These are phyloP conservation scores for Hylia prasina DNA, from an alignment of 2,113 vertebrate species.

Conservation along the genomic window DNA sequence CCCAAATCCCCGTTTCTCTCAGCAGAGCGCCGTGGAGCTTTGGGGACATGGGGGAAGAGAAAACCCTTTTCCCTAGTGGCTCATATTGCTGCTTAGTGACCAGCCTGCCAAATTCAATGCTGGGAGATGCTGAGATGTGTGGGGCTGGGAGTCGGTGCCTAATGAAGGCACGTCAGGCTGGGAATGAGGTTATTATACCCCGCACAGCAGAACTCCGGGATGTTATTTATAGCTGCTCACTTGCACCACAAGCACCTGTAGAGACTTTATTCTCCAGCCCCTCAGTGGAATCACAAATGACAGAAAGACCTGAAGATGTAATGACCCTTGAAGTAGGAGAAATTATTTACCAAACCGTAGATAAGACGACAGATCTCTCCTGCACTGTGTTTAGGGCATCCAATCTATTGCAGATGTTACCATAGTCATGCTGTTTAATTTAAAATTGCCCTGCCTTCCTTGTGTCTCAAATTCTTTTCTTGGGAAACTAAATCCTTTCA, in stretches of 20 bases:
- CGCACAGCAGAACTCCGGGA: background rate
- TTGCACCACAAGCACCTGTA: conserved; percentile 20
- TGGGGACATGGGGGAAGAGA: background rate
- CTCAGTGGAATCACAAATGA: conserved; percentile 50
- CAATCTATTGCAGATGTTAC: conserved; percentile 52
- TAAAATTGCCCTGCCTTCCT: conserved; percentile 22
- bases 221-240: conserved; percentile 47
- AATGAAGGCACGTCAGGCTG: background rate
- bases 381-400: conserved; percentile 28
- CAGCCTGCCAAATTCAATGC: background rate
- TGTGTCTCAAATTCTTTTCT: conserved; percentile 32
- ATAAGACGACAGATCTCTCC: conserved; percentile 36
- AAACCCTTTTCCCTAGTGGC: background rate
- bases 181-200: conserved; percentile 11
- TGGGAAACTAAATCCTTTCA: conserved; percentile 52
- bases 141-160: background rate
- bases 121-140: background rate
- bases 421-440: conserved; percentile 44
- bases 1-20: background rate
- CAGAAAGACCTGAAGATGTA: conserved; percentile 42
- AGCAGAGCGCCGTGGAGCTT: background rate
- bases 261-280: conserved; percentile 35
- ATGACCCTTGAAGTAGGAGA: conserved; percentile 55
- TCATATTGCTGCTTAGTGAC: background rate
- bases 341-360: conserved; percentile 62